A percentile compares a stretch with the other conserved stretches of the same genome.
Evolutionary conservation across 2,888 invertebrate genomes (phyloP).

Genomic region (Orthosia gothica): DNA sequence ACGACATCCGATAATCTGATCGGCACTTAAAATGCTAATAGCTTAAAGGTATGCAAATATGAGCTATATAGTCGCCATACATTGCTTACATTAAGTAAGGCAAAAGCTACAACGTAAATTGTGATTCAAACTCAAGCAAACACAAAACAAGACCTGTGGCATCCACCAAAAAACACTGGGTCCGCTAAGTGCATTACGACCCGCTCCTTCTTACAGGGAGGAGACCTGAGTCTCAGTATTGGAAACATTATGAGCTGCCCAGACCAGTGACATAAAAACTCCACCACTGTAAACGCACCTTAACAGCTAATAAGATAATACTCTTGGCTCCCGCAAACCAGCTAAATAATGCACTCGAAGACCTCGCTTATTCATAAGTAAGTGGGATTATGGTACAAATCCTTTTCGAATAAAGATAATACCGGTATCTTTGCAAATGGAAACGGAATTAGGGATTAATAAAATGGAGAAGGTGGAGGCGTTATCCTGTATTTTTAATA

Average conservation of each 20-base stretch:
- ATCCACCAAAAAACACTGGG: too few species aligned
- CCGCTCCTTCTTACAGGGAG: too few species aligned
- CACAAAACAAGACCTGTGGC: not conserved
- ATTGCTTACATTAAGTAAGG: too few species aligned
- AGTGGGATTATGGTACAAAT: constrained; percentile 32
- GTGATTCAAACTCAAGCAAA: not conserved
- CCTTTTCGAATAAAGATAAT: constrained; percentile 19
- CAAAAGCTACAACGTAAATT: not conserved
- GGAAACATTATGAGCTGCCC: too few species aligned
- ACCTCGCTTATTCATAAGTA: constrained; percentile 27
- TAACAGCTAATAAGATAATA: constrained; percentile 42
- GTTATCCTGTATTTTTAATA: not conserved
- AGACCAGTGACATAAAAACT: not conserved
- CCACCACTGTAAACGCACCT: not conserved
- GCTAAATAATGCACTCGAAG: constrained; percentile 43
- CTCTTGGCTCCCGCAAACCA: constrained; percentile 14
- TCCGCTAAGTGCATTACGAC: too few species aligned
- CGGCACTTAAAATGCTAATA: constrained; percentile 6
- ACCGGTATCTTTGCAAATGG: constrained; percentile 9
- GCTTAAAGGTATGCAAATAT: constrained; percentile 16
- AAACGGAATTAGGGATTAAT: constrained; percentile 7
- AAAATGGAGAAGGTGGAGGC: not conserved
- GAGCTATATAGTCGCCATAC: constrained; percentile 6
- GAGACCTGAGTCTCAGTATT: too few species aligned
- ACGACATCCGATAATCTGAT: not conserved